Percentiles rank a stretch among this genome's conserved stretches.
These are phyloP conservation scores for Napeogenes sylphis DNA, from an alignment of 2,888 invertebrate genomes.

Conservation along the genomic window DNA sequence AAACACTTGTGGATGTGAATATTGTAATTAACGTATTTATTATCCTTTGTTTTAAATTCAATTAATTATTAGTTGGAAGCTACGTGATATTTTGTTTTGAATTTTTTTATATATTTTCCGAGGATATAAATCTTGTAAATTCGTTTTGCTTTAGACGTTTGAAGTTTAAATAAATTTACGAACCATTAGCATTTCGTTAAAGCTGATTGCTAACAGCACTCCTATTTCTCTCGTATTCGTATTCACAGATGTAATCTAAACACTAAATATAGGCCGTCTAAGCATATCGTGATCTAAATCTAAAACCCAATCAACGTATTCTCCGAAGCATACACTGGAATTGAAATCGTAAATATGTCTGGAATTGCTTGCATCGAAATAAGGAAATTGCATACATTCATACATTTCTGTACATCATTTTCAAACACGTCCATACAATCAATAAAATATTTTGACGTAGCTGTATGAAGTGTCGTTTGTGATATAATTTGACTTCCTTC, in stretches of 20 bases:
- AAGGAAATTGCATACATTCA: slow-evolving; percentile 17
- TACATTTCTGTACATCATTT: background rate
- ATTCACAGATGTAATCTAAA: slow-evolving; percentile 48
- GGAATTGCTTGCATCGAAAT: slow-evolving; percentile 14
- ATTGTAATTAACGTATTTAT: too few relatives aligned
- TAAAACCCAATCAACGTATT: slow-evolving; percentile 47
- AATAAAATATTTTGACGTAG: slow-evolving; percentile 5
- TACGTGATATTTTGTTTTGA: too few relatives aligned
- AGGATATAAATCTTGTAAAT: too few relatives aligned
- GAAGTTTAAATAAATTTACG: too few relatives aligned
- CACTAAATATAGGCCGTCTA: slow-evolving; percentile 42
- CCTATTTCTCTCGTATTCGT: slow-evolving; percentile 32
- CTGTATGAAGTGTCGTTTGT: slow-evolving; percentile 44
- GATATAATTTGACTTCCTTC: slow-evolving; percentile 72
- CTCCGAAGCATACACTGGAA: slow-evolving; percentile 34
- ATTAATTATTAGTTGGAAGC: too few relatives aligned
- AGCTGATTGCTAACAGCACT: slow-evolving; percentile 56
- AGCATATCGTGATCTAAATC: slow-evolving; percentile 39
- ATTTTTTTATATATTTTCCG: too few relatives aligned
- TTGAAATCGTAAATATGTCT: slow-evolving; percentile 23
- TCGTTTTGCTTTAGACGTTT: too few relatives aligned
- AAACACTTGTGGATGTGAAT: too few relatives aligned
- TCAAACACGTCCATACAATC: background rate
- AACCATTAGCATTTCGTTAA: slow-evolving; percentile 32
- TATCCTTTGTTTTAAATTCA: too few relatives aligned